Evolutionary conservation across 2,113 vertebrate genomes (phyloP), one percentile per base, ranked within the genome.

Genomic region (Plecturocebus donacophilus): DNA sequence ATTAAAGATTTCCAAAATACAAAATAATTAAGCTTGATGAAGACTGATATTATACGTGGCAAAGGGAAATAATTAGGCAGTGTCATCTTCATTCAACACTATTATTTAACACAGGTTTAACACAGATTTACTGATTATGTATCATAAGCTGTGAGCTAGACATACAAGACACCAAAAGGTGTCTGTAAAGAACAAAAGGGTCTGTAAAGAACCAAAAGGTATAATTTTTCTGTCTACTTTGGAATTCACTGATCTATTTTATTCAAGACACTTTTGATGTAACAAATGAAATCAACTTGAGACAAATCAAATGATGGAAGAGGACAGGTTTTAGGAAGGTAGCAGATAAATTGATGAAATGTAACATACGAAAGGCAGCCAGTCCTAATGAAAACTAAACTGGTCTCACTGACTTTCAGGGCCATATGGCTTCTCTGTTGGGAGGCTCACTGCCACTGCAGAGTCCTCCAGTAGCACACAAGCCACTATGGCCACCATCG

Each of bases 21-120:
- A 56, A 94, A 94, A 40, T 92, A 90, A 79, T 88, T 40, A 80
- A 73, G 52, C 32, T 89, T n/a, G 70, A 76, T 86, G 47, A 90
- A 93, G 25, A 40, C 13, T 86, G 61, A 32, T 40, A 94, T 79
- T n/a, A 81, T 30, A 70, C 19, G 58, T 5, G 40, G 14, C 40
- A 58, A 30, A 21, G 19, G 84, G 7, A 89, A 89, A 56, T 61
- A 49, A 83, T 66, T 35, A 84, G 73, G 35, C 58, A 76, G 35
- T 14, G 19, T 64, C 71, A 32, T 38, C 35, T 47, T 45, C 8
- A 75, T 27, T 86, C 40, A 75, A 35, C 35, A 35, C 1, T 64
- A 32, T 76, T 56, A 56, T 32, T 87, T 76, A 80, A 71, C 23
- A 54, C 23, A 58, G 32, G 85, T 92, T 83, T 93, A 86, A 92